Evolutionary conservation across 2,113 vertebrate genomes (phyloP).

Genomic region (Brienomyrus longianalis): DNA sequence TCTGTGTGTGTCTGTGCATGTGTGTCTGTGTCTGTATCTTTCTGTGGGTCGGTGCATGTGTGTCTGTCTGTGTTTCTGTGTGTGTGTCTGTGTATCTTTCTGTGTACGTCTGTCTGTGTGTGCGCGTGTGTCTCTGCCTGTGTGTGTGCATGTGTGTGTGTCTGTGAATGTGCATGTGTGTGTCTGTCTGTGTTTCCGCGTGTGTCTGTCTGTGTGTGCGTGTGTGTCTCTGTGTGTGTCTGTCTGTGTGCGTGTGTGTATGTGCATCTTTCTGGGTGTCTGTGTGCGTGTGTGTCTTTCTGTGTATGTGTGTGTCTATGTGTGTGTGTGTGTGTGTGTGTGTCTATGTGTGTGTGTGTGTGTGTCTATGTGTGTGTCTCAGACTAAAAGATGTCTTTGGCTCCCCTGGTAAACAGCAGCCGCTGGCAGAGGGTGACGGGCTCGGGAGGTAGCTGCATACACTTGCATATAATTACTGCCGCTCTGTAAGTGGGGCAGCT

Average conservation of each 20-base stretch:
- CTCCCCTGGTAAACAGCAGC: not conserved
- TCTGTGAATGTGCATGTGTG: no score
- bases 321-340: not conserved
- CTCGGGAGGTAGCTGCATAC: not conserved
- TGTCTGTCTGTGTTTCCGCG: no score
- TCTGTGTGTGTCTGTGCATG: no score
- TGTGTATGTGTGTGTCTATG: not conserved
- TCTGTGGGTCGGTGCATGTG: no score
- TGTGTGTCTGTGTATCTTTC: not conserved
- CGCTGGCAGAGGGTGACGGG: not conserved
- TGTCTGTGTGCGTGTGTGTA: no score
- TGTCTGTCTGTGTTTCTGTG: no score
- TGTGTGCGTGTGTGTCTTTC: no score
- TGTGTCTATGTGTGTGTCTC: not conserved
- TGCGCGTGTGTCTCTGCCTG: not conserved
- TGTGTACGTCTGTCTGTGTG: not conserved
- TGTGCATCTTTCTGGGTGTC: not conserved
- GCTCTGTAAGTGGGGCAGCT: not conserved
- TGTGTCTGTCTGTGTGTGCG: not conserved
- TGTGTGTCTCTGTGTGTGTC: not conserved
- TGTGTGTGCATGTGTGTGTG: not conserved
- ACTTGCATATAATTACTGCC: slow-evolving; percentile 5
- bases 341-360: not conserved
- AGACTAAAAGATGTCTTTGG: not conserved
- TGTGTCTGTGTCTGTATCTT: no score